These are phyloP conservation scores for Phalacrocorax carbo DNA, from an alignment of 2,113 vertebrate genomes.

Conservation along the genomic window DNA sequence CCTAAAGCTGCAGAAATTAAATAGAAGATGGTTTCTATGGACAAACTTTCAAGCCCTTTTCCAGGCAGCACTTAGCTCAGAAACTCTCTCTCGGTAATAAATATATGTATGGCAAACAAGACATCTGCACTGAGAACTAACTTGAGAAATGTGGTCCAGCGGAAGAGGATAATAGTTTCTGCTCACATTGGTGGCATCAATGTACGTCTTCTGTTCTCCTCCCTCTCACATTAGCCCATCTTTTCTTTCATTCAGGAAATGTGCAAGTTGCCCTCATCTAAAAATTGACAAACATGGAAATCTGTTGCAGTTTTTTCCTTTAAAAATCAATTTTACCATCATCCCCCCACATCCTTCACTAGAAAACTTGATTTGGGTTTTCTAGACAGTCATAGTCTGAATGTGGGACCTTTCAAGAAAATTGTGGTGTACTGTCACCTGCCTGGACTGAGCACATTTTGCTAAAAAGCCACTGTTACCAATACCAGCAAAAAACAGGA, in stretches of 20 bases:
- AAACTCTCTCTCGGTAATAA: neutral
- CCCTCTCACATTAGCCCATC: neutral
- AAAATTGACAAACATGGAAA: neutral
- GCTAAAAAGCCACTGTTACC: neutral
- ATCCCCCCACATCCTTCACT: neutral
- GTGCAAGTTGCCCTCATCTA: neutral
- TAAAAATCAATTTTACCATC: neutral
- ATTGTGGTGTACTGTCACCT: neutral
- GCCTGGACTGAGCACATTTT: neutral
- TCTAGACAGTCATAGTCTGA: neutral
- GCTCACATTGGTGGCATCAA: neutral
- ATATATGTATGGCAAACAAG: neutral
- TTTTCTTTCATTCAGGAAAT: neutral
- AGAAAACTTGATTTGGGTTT: neutral
- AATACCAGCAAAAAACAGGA: neutral
- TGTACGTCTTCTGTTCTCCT: neutral
- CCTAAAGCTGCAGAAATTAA: neutral
- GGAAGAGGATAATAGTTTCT: neutral
- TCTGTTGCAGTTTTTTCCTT: neutral
- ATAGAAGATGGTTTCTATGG: neutral
- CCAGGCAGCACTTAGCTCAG: neutral
- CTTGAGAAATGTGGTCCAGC: neutral
- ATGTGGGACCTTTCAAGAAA: neutral
- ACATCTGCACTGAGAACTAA: neutral
- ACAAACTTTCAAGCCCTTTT: neutral